Conservation (phyloP, 2,797 vertebrate species). For the Botia kubotai region DNA sequence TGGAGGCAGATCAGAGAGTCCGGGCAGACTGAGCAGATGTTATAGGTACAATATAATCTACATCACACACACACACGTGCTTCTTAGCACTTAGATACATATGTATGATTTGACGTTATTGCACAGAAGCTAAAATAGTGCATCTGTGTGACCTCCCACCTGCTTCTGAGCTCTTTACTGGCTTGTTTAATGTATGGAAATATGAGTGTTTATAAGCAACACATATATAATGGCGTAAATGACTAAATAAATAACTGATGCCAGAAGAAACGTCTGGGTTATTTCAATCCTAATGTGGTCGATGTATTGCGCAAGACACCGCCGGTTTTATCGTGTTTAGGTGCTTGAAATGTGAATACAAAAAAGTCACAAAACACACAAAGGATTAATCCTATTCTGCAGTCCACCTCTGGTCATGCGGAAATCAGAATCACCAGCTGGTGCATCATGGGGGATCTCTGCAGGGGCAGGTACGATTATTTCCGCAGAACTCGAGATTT, state of each 20-base stretch:
- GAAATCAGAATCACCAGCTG: conserved; percentile 27
- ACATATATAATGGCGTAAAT: neutral
- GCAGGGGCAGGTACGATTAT: conserved; percentile 19
- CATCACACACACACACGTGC: conserved; percentile 61
- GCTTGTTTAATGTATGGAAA: conserved; percentile 16
- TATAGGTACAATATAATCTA: conserved; percentile 74
- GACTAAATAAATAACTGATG: no score
- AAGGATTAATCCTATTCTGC: conserved; percentile 19
- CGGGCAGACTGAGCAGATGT: conserved; percentile 73
- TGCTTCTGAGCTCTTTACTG: neutral
- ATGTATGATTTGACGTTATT: conserved; percentile 45
- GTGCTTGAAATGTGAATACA: neutral
- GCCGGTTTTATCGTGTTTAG: neutral
- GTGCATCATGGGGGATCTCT: conserved; percentile 36
- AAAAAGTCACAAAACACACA: neutral
- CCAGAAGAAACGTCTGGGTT: no score
- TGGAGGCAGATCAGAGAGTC: conserved; percentile 80
- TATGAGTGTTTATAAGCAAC: conserved; percentile 13
- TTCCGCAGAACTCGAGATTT: conserved; percentile 17
- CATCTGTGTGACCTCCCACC: conserved; percentile 17
- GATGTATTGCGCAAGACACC: neutral
- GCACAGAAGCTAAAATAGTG: conserved; percentile 9
- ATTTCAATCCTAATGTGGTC: conserved; percentile 23
- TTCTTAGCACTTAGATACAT: conserved; percentile 46
- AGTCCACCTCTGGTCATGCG: conserved; percentile 15